Conservation (phyloP, 1,140 invertebrate genomes). For the Platyscapa corneri region DNA sequence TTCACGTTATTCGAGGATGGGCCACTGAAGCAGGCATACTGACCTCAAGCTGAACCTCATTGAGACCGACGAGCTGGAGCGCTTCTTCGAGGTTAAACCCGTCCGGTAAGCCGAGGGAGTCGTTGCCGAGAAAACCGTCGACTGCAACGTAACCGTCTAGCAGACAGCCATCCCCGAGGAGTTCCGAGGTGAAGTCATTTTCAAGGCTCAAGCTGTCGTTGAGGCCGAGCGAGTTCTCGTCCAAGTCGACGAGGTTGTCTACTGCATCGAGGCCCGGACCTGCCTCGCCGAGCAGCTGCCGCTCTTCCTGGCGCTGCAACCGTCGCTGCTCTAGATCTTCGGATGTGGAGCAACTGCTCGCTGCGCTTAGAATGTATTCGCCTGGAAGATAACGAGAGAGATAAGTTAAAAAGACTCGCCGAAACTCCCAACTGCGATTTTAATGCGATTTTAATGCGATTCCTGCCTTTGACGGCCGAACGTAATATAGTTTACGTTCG, state of each 20-base stretch:
- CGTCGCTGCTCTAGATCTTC: not conserved
- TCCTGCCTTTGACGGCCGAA: no score
- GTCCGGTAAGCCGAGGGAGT: conserved; percentile 72
- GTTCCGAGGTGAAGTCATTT: conserved; percentile 71
- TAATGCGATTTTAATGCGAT: no score
- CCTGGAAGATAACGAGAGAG: conserved; percentile 56
- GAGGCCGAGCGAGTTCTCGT: conserved; percentile 69
- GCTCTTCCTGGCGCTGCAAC: conserved; percentile 54
- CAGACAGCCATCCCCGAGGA: conserved; percentile 66
- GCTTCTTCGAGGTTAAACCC: conserved; percentile 84
- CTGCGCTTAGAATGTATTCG: conserved; percentile 69
- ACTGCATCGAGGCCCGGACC: conserved; percentile 66
- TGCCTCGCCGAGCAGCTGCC: conserved; percentile 54
- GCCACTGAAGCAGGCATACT: conserved; percentile 8
- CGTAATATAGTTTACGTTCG: no score
- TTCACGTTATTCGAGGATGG: no score
- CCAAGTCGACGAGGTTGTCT: conserved; percentile 63
- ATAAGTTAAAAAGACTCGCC: not conserved
- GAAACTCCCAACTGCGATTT: no score
- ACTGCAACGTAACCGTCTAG: conserved; percentile 65
- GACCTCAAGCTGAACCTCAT: conserved; percentile 77
- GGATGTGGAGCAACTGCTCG: conserved; percentile 49
- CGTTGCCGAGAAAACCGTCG: conserved; percentile 69
- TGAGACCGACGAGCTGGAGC: conserved; percentile 81
- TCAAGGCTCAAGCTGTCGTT: conserved; percentile 68